Conservation (phyloP, 1,140 invertebrate species). For the Macrostomum lignano region DNA sequence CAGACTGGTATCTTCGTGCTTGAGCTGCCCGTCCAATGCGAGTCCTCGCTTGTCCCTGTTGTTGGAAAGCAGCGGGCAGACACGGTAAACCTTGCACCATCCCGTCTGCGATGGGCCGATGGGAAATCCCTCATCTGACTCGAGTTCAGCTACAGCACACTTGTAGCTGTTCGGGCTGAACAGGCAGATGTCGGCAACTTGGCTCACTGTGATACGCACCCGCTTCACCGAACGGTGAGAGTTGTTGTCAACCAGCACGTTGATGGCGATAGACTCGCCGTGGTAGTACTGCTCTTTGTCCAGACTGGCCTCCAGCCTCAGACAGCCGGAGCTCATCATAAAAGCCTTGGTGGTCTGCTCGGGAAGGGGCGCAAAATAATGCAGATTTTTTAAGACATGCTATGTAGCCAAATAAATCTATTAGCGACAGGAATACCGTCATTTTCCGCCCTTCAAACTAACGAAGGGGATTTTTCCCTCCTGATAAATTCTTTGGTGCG, state of each 20-base stretch:
- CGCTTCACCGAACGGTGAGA: slow-evolving; percentile 95
- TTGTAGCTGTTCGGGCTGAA: slow-evolving; percentile 93
- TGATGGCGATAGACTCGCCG: slow-evolving; percentile 83
- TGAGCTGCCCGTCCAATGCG: slow-evolving; percentile 85
- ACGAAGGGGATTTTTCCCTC: too few species aligned
- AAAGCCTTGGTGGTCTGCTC: slow-evolving; percentile 97
- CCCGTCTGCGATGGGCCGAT: slow-evolving; percentile 50
- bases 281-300: slow-evolving; percentile 97
- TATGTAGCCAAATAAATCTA: too few species aligned
- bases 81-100: slow-evolving; percentile 85
- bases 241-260: slow-evolving; percentile 95
- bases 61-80: slow-evolving; percentile 71
- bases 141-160: too few species aligned
- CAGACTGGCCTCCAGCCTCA: slow-evolving; percentile 77
- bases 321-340: slow-evolving; percentile 93
- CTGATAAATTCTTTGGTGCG: too few species aligned
- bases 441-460: too few species aligned
- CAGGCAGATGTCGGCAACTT: slow-evolving; percentile 92
- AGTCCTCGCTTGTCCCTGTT: slow-evolving; percentile 96
- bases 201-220: slow-evolving; percentile 64
- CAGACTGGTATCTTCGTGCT: slow-evolving; percentile 96
- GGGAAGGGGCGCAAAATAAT: too few species aligned
- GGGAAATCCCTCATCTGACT: slow-evolving; percentile 61
- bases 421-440: too few species aligned
- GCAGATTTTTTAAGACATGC: too few species aligned